Conservation (phyloP, 2,888 invertebrate species). For the Leucania comma region DNA sequence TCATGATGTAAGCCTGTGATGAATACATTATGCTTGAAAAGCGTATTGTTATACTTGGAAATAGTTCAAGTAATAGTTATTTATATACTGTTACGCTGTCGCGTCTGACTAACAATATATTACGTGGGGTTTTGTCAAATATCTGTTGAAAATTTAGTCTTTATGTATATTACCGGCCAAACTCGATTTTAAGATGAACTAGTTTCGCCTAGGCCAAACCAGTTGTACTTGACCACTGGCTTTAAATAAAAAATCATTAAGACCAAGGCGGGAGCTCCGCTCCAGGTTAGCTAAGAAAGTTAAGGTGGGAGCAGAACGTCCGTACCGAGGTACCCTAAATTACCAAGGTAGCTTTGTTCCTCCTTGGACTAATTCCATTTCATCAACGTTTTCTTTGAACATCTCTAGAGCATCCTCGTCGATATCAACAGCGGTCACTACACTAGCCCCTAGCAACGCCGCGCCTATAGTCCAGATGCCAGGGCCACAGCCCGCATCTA, state of each 20-base stretch:
- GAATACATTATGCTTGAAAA: constrained; percentile 49
- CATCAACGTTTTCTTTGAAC: constrained; percentile 93
- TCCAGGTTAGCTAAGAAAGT: too few species aligned
- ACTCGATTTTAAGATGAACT: too few species aligned
- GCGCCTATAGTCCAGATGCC: constrained; percentile 96
- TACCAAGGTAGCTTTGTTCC: too few species aligned
- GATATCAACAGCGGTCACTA: constrained; percentile 96
- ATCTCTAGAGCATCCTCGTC: constrained; percentile 95
- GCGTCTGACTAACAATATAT: constrained; percentile 8
- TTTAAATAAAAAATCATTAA: too few species aligned
- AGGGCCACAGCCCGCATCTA: constrained; percentile 98
- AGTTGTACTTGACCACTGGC: too few species aligned
- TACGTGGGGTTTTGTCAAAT: neutral
- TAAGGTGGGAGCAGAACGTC: too few species aligned
- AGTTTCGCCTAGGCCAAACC: too few species aligned
- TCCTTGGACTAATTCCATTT: constrained; percentile 89
- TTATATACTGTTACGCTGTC: constrained; percentile 18
- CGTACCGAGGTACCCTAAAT: too few species aligned
- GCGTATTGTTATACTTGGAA: constrained; percentile 33
- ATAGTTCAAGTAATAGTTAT: constrained; percentile 31
- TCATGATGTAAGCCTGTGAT: constrained; percentile 49
- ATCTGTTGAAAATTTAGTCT: neutral
- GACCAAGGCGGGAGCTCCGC: too few species aligned
- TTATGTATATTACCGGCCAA: too few species aligned
- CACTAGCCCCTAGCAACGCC: constrained; percentile 94